Percentiles rank a stretch among this genome's conserved stretches.
phyloP scores from a whole-genome alignment of 2,113 vertebrate species.

The Vulpes vulpes region DNA sequence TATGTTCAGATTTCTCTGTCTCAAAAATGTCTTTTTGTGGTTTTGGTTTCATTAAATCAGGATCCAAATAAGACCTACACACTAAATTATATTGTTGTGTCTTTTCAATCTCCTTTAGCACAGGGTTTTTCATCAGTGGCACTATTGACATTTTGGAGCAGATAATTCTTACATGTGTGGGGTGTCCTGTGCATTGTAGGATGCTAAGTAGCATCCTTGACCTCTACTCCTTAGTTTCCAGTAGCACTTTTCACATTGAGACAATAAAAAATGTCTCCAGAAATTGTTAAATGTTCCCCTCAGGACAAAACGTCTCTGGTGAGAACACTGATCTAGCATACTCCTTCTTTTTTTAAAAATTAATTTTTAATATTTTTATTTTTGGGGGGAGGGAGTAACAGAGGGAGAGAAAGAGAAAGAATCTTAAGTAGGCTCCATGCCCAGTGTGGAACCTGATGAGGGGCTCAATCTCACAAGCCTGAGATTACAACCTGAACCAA shows the following conservation, averaged over 20 bases:
- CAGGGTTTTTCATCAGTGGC: background rate
- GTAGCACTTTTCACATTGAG: background rate
- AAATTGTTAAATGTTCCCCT: background rate
- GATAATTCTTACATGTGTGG: background rate
- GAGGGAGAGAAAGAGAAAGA: background rate
- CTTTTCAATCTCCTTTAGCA: background rate
- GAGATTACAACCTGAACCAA: too few species aligned
- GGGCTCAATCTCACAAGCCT: too few species aligned
- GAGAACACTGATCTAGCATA: background rate
- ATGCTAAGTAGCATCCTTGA: background rate
- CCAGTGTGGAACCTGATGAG: background rate
- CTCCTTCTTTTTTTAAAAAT: background rate
- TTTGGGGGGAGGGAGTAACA: background rate
- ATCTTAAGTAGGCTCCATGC: background rate
- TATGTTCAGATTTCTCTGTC: background rate
- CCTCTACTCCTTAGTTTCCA: background rate
- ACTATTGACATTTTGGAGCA: background rate
- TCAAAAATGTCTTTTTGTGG: slow-evolving; percentile 20
- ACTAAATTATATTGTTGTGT: background rate
- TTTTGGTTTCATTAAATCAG: slow-evolving; percentile 32
- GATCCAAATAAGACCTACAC: background rate
- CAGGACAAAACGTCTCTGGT: background rate
- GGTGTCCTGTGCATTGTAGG: background rate
- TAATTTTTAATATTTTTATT: background rate
- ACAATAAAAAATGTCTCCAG: slow-evolving; percentile 11